Evolutionary conservation across 1,140 invertebrate species (phyloP).

Genomic region (Thaumetopoea pityocampa): DNA sequence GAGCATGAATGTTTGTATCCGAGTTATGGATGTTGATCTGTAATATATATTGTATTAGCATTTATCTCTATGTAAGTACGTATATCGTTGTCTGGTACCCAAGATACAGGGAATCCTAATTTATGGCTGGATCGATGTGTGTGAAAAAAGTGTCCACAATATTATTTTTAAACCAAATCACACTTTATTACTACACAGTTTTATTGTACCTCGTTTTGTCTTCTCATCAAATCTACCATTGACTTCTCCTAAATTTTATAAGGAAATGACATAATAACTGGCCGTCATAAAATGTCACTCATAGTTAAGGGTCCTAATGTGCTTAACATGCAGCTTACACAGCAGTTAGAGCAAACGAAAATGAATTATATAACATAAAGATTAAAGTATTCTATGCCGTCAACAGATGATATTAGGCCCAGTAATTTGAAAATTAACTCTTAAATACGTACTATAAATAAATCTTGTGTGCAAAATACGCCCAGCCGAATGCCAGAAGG

Average conservation of each 20-base stretch:
- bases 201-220: constrained; percentile 9
- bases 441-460: constrained; percentile 13
- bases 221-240: constrained; percentile 3
- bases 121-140: too few species aligned
- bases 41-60: too few species aligned
- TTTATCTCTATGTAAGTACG: too few species aligned
- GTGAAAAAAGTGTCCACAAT: too few species aligned
- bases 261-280: constrained; percentile 16
- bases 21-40: too few species aligned
- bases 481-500: neutral
- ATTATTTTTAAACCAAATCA: too few species aligned
- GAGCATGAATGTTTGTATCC: too few species aligned
- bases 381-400: constrained; percentile 1
- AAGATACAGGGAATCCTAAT: too few species aligned
- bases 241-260: constrained; percentile 15
- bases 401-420: constrained; percentile 2
- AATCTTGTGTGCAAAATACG: constrained; percentile 4
- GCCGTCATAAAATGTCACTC: constrained; percentile 21
- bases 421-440: constrained; percentile 7
- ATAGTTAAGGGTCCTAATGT: constrained; percentile 19
- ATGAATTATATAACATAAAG: neutral
- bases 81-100: too few species aligned
- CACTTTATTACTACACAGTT: constrained; percentile 6
- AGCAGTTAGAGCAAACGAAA: constrained; percentile 5
- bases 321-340: constrained; percentile 2